Base-by-base conservation (phyloP, 2,888 invertebrate species). In the Melolontha melolontha region DNA sequence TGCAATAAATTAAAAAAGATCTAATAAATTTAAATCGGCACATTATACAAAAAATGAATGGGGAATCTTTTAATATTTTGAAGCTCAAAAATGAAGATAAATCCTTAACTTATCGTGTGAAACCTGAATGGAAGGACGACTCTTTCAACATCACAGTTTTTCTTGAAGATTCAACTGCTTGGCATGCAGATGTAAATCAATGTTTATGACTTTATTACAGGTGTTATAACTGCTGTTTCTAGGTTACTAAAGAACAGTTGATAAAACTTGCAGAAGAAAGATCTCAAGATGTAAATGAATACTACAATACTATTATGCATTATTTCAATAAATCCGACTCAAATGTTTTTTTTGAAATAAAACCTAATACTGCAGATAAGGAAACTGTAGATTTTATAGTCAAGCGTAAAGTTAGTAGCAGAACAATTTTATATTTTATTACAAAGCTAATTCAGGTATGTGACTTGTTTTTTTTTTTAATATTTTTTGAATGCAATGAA, bases 381-480 rank as follows among this genome's bases (percentile, higher is more conserved):
- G 16, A 64, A 17, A 62, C 71, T 39, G 57, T 66, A 2, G 55
- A 72, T 47, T 76, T 75, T 63, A 17, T 69, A 42, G 64, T 76
- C 12, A 70, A 70, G 50, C 73, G 71, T 7, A 66, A 63, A 22
- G 34, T 70, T 17, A 57, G 64, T 40, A 66, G 41, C 12, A 66
- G 71, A 17, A 70, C 64, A 11, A 63, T 75, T 40, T 74, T 74
- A 68, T 74, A 70, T 69, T 75, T 76, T 59, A 47, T 64, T 59
- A 69, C 69, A 49, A 66, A 62, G 27, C 66, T 76, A 50, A 54
- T 72, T 44, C 51, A 75, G 69, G 76, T 75, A 52, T 57, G 42
- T 1, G 5, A 14, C 40, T 52, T n/a, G n/a, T n/a, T n/a, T 47
- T 12, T 29, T 29, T 12, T 52, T 22, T 52, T 12, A 49, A 27